Evolutionary conservation across 1,140 invertebrate species (phyloP).

Genomic region (Drosophila parabipectinata): DNA sequence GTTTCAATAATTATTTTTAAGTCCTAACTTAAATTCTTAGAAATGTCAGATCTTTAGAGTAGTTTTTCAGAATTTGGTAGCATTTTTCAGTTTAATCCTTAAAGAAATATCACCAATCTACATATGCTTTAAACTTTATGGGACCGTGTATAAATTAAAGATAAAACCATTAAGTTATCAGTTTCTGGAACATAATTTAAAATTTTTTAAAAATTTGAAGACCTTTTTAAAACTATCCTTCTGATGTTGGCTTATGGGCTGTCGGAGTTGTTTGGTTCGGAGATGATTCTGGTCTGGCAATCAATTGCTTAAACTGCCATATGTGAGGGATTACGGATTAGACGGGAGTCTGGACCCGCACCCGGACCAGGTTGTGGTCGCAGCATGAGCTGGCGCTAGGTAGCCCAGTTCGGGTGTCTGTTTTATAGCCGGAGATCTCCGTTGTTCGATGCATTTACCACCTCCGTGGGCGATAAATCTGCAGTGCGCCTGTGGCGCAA

Average conservation of each 20-base stretch:
- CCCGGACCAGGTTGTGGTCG: slow-evolving; percentile 23
- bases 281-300: background rate
- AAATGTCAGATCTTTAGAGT: too few species aligned
- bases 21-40: too few species aligned
- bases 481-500: slow-evolving; percentile 77
- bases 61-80: too few species aligned
- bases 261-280: background rate
- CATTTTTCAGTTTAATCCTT: too few species aligned
- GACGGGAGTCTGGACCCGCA: background rate
- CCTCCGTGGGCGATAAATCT: slow-evolving; percentile 82
- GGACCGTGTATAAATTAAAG: too few species aligned
- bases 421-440: slow-evolving; percentile 67
- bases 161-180: too few species aligned
- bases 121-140: too few species aligned
- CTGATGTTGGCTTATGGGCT: background rate
- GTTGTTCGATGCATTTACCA: slow-evolving; percentile 64
- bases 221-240: too few species aligned
- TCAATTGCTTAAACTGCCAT: slow-evolving; percentile 30
- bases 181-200: too few species aligned
- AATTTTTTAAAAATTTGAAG: too few species aligned
- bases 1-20: too few species aligned
- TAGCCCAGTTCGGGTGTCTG: slow-evolving; percentile 67
- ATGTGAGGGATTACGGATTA: slow-evolving; percentile 56
- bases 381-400: slow-evolving; percentile 77
- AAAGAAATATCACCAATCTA: too few species aligned